A percentile compares a stretch with the other conserved stretches of the same genome.
These are phyloP conservation scores for Chelonoidis abingdonii DNA, from an alignment of 2,113 vertebrate species.

Conservation along the genomic window DNA sequence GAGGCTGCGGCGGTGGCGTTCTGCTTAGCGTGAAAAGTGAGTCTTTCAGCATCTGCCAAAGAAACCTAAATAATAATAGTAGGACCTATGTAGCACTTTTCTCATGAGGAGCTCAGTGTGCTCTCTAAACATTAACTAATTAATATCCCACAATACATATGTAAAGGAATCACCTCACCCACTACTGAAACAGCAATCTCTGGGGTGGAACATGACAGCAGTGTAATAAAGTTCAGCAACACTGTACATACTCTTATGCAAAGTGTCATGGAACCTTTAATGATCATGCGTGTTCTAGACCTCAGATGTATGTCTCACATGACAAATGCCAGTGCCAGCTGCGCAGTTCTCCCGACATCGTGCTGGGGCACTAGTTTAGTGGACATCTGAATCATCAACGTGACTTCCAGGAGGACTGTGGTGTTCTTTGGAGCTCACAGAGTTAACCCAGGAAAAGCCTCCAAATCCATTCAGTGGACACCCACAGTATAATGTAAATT, in stretches of 20 bases:
- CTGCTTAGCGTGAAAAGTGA: not conserved
- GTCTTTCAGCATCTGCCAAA: not conserved
- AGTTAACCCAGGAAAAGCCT: not conserved
- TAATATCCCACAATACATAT: not conserved
- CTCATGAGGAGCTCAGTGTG: not conserved
- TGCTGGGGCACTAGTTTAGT: not conserved
- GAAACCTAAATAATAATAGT: not conserved
- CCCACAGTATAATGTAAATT: not conserved
- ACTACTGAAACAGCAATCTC: not conserved
- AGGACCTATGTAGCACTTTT: not conserved
- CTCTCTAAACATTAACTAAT: not conserved
- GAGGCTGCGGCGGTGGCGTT: too few relatives aligned
- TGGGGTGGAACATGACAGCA: fast-evolving
- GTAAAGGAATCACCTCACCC: not conserved
- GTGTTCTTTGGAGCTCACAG: constrained; percentile 1
- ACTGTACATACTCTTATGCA: not conserved
- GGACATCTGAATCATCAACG: not conserved
- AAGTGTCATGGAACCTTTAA: not conserved
- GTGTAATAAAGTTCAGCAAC: not conserved
- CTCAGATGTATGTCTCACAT: not conserved
- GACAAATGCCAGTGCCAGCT: not conserved
- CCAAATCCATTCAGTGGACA: not conserved
- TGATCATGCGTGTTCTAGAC: not conserved
- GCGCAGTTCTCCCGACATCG: not conserved
- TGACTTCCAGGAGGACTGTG: not conserved